Evolutionary conservation across 2,888 invertebrate species (phyloP).

Genomic region (Amiota mariae): DNA sequence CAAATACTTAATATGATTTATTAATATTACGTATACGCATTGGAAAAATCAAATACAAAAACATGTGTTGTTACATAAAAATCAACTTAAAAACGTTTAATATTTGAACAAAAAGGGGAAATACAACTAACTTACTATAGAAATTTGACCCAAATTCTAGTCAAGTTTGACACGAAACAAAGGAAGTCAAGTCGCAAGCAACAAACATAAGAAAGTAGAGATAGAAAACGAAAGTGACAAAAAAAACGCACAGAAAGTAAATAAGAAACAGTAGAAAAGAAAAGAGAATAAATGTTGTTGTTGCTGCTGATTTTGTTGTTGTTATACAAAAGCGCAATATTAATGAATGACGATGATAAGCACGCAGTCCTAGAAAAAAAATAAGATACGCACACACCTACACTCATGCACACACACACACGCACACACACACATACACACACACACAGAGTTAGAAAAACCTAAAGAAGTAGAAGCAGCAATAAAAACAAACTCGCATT

Average conservation of each 20-base stretch:
- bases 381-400: neutral
- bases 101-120: no score
- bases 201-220: neutral
- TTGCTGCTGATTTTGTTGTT: neutral
- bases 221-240: neutral
- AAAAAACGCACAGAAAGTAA: conserved; percentile 11
- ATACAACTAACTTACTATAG: neutral
- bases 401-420: neutral
- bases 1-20: no score
- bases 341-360: conserved; percentile 8
- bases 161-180: neutral
- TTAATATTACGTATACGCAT: no score
- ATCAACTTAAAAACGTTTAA: no score
- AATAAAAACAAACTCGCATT: conserved; percentile 8
- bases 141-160: conserved; percentile 3
- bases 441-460: neutral
- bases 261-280: neutral
- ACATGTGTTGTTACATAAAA: no score
- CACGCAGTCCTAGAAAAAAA: neutral
- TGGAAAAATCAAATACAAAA: no score
- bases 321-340: conserved; percentile 4
- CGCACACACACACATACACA: neutral
- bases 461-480: neutral
- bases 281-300: neutral
- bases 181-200: neutral